Conservation (phyloP, 2,113 vertebrate species). For the Tetrao urogallus region DNA sequence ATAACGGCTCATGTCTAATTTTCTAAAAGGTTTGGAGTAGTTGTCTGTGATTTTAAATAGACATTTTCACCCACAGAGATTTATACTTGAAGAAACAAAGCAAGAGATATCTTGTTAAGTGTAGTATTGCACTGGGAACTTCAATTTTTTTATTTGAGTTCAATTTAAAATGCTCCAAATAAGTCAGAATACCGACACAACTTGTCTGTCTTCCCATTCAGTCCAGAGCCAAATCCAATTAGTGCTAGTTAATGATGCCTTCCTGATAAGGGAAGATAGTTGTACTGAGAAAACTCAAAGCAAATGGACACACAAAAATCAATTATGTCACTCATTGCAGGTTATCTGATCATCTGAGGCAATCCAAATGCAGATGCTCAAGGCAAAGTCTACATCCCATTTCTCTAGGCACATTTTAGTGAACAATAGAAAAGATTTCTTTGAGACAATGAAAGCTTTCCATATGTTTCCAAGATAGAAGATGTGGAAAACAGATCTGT, state of each 20-base stretch:
- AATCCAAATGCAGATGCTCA: background rate
- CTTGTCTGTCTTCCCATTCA: background rate
- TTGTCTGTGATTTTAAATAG: slow-evolving; percentile 49
- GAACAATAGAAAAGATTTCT: background rate
- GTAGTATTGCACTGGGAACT: background rate
- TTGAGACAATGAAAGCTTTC: background rate
- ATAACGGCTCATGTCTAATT: slow-evolving; percentile 5
- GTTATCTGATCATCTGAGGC: background rate
- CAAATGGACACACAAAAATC: background rate
- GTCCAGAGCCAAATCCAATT: slow-evolving; percentile 3
- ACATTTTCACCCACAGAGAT: slow-evolving; percentile 30
- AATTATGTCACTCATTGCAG: background rate
- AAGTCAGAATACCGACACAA: background rate
- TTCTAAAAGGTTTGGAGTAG: slow-evolving; percentile 30
- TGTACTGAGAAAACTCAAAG: slow-evolving; percentile 7
- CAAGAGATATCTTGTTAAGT: slow-evolving; percentile 13
- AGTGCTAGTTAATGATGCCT: background rate
- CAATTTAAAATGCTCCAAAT: background rate
- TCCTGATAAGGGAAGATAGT: background rate
- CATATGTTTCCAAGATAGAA: background rate
- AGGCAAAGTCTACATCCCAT: background rate
- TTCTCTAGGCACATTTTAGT: background rate
- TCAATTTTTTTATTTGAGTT: background rate
- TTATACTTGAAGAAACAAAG: slow-evolving; percentile 47
- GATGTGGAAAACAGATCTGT: background rate